Evolutionary conservation across 2,888 invertebrate genomes (phyloP).

Genomic region (Ctenicera cuprea): DNA sequence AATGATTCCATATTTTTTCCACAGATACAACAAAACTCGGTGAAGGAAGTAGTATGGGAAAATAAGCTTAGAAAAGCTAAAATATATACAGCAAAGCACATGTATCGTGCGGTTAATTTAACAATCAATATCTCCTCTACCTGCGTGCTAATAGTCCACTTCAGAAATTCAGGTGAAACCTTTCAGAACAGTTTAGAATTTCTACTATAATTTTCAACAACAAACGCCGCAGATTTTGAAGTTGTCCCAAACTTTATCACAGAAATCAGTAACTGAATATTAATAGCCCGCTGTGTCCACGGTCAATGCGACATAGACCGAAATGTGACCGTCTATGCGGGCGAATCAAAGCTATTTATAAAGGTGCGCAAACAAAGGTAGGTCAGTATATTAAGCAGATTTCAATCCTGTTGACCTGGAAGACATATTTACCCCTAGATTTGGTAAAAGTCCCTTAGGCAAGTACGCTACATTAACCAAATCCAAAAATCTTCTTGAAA

Average conservation of each 20-base stretch:
- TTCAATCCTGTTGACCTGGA: conserved; percentile 29
- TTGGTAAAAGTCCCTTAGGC: not conserved
- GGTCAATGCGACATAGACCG: conserved; percentile 54
- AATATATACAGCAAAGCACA: conserved; percentile 38
- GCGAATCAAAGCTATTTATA: conserved; percentile 57
- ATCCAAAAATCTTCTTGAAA: too few relatives aligned
- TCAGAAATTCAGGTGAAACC: conserved; percentile 23
- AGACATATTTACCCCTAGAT: conserved; percentile 11
- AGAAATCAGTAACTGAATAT: conserved; percentile 47
- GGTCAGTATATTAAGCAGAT: conserved; percentile 55
- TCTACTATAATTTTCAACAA: conserved; percentile 12
- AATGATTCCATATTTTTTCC: not conserved
- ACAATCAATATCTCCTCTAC: conserved; percentile 49
- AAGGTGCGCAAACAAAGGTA: conserved; percentile 59
- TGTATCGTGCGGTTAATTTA: conserved; percentile 49
- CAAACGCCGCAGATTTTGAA: conserved; percentile 29
- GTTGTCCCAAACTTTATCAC: conserved; percentile 45
- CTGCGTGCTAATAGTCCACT: conserved; percentile 45
- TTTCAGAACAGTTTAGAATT: conserved; percentile 12
- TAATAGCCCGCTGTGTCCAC: conserved; percentile 51
- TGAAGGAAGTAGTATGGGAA: not conserved
- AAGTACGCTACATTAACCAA: not conserved
- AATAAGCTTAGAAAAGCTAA: conserved; percentile 17
- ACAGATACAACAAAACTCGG: not conserved
- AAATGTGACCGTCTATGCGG: conserved; percentile 55